A percentile compares a stretch with the other conserved stretches of the same genome.
phyloP scores from a whole-genome alignment of 2,113 vertebrate species.

The Semicossyphus pulcher region DNA sequence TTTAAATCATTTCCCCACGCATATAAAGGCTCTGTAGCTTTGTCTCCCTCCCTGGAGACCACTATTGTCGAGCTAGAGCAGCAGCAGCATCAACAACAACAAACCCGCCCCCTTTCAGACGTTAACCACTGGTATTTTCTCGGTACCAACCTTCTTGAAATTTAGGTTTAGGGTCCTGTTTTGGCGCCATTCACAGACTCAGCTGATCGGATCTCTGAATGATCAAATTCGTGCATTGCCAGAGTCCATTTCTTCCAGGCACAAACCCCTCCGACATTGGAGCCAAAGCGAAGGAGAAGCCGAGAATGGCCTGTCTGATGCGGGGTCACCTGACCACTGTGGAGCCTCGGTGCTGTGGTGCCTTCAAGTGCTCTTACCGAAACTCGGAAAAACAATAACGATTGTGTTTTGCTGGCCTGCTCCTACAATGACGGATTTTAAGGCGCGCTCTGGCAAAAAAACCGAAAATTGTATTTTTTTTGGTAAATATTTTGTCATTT shows the following conservation, averaged over 20 bases:
- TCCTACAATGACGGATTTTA: too few species aligned
- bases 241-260: constrained; percentile 81
- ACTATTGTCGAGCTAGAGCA: constrained; percentile 23
- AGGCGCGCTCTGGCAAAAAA: too few species aligned
- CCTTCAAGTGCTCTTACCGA: constrained; percentile 8
- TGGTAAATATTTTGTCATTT: too few species aligned
- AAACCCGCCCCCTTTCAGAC: constrained; percentile 68
- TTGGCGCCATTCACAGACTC: constrained; percentile 97
- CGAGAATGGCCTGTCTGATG: constrained; percentile 45
- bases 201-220: constrained; percentile 82
- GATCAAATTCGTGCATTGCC: constrained; percentile 85
- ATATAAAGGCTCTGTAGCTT: background rate
- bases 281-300: constrained; percentile 53
- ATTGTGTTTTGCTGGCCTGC: too few species aligned
- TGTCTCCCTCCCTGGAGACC: background rate
- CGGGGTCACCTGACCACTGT: constrained; percentile 65
- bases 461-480: too few species aligned
- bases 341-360: constrained; percentile 1
- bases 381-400: constrained; percentile 25
- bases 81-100: constrained; percentile 58
- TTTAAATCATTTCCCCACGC: too few species aligned
- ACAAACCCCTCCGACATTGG: constrained; percentile 74
- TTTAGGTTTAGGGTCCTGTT: constrained; percentile 98
- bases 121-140: constrained; percentile 15
- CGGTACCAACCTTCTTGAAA: constrained; percentile 90